A percentile compares a stretch with the other conserved stretches of the same genome.
These are phyloP conservation scores for Leucoraja ocellata DNA, from an alignment of 2,797 vertebrate genomes.

Conservation along the genomic window DNA sequence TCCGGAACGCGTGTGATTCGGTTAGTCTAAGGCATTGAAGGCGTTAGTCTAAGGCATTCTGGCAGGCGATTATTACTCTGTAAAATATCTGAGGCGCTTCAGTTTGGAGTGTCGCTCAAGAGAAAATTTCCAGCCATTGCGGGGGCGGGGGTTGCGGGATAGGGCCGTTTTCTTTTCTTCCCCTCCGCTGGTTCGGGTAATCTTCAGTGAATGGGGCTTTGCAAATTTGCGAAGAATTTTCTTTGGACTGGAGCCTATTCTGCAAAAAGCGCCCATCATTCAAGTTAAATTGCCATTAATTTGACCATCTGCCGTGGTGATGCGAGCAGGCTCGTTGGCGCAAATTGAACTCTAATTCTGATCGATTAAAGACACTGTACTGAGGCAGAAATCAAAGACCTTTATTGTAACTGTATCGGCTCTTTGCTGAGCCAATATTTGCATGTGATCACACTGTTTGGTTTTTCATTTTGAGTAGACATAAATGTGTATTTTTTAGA, in stretches of 20 bases:
- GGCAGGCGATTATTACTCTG: not conserved
- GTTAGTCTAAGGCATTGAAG: not conserved
- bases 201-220: not conserved
- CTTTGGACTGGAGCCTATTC: not conserved
- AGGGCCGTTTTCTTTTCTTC: not conserved
- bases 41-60: no score
- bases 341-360: not conserved
- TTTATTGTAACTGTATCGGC: not conserved
- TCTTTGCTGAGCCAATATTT: not conserved
- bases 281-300: conserved; percentile 9
- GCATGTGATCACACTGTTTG: no score
- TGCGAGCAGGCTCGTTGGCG: not conserved
- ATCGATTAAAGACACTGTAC: not conserved
- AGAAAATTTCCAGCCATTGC: not conserved
- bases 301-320: not conserved
- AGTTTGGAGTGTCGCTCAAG: not conserved
- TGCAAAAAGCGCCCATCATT: not conserved
- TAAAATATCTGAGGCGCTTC: not conserved
- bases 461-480: not conserved
- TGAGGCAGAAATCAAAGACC: not conserved
- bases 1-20: not conserved
- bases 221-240: not conserved
- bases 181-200: not conserved
- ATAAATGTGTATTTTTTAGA: not conserved
- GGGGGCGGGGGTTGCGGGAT: no score